Percentiles rank a stretch among this genome's conserved stretches.
Conservation (phyloP, 2,113 vertebrate genomes). For the Ceuthmochares aereus region DNA sequence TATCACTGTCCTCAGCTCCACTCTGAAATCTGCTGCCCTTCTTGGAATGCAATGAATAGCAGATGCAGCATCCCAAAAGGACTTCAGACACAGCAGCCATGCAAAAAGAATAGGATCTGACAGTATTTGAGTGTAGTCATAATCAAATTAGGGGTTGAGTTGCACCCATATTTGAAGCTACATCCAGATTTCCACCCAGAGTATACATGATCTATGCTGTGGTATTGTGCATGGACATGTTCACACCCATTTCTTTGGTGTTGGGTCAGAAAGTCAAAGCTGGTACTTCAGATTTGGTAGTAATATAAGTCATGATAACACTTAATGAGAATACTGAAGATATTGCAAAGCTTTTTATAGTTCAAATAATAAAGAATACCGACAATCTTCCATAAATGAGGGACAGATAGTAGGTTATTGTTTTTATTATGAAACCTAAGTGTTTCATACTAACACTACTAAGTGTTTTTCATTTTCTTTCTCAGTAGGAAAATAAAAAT, state of each 20-base stretch:
- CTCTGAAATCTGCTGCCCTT: background rate
- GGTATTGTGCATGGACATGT: background rate
- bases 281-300: background rate
- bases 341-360: background rate
- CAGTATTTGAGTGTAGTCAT: background rate
- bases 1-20: background rate
- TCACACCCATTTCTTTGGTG: background rate
- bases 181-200: background rate
- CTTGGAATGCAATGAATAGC: background rate
- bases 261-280: background rate
- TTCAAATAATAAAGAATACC: background rate
- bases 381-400: background rate
- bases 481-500: conserved; percentile 1
- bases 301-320: background rate
- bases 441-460: background rate
- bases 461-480: background rate
- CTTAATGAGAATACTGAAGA: background rate
- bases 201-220: background rate
- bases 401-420: background rate
- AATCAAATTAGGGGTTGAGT: background rate
- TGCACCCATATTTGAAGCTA: background rate
- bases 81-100: background rate
- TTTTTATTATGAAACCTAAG: background rate
- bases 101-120: background rate
- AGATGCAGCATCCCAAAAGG: background rate